Evolutionary conservation across 2,113 vertebrate genomes (phyloP).

Genomic region (Heloderma charlesbogerti): DNA sequence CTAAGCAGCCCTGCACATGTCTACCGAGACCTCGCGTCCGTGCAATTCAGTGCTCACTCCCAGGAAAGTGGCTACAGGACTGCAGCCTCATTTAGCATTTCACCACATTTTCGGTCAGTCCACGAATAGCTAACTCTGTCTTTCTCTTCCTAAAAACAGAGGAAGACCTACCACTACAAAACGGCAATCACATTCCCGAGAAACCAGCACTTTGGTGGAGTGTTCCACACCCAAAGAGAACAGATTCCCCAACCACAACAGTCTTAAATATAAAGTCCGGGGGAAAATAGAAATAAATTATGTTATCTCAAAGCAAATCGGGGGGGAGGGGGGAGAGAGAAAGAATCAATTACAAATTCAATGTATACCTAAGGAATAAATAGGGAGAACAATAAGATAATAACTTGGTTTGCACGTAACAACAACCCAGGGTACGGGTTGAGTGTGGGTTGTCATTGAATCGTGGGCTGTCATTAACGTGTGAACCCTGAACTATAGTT

Average conservation of each 20-base stretch:
- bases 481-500: too few relatives aligned
- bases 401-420: too few relatives aligned
- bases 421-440: too few relatives aligned
- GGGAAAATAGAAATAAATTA: too few relatives aligned
- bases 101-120: neutral
- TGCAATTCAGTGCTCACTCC: too few relatives aligned
- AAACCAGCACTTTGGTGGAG: neutral
- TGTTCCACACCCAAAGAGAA: constrained; percentile 1
- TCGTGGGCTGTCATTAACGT: too few relatives aligned
- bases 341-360: constrained; percentile 53
- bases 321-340: constrained; percentile 29
- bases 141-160: neutral
- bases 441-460: too few relatives aligned
- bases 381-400: neutral
- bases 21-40: too few relatives aligned
- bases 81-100: neutral
- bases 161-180: neutral
- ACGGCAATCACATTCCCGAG: constrained; percentile 16
- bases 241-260: neutral
- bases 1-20: too few relatives aligned
- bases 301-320: neutral
- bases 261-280: constrained; percentile 36
- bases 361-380: neutral
- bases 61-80: neutral
- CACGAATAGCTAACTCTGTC: neutral